Conservation (phyloP, 2,797 vertebrate species). For the Neostethus bicornis region DNA sequence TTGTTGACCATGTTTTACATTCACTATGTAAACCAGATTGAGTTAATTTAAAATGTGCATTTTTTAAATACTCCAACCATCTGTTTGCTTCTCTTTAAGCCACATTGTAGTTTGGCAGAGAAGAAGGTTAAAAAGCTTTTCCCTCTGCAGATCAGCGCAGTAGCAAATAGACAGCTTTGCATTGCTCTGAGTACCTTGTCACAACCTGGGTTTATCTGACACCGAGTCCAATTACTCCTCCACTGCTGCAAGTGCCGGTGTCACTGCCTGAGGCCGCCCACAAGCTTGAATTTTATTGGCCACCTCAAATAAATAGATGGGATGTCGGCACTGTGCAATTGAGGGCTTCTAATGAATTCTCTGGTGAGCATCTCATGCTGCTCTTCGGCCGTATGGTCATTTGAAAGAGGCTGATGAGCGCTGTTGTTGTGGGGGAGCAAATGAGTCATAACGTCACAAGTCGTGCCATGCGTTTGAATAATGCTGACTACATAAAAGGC, state of each 20-base stretch:
- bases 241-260: conserved; percentile 31
- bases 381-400: conserved; percentile 81
- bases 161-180: conserved; percentile 22
- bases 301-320: conserved; percentile 75
- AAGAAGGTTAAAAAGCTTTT: conserved; percentile 17
- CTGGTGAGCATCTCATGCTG: conserved; percentile 80
- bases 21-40: conserved; percentile 2
- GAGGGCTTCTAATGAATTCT: conserved; percentile 84
- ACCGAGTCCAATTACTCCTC: conserved; percentile 56
- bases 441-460: conserved; percentile 14
- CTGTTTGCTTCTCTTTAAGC: background rate
- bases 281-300: conserved; percentile 39
- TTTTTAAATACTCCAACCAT: conserved; percentile 16
- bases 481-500: conserved; percentile 13
- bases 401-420: conserved; percentile 77
- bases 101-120: conserved; percentile 6
- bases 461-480: conserved; percentile 10
- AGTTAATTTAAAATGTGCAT: conserved; percentile 11
- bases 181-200: conserved; percentile 34
- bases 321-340: conserved; percentile 74
- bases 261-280: conserved; percentile 50
- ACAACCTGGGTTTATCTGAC: conserved; percentile 52
- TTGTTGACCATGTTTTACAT: conserved; percentile 23
- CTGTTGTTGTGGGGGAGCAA: conserved; percentile 54
- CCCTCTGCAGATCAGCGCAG: conserved; percentile 15